Evolutionary conservation across 2,113 vertebrate species (phyloP).

Genomic region (Thryonomys swinderianus): DNA sequence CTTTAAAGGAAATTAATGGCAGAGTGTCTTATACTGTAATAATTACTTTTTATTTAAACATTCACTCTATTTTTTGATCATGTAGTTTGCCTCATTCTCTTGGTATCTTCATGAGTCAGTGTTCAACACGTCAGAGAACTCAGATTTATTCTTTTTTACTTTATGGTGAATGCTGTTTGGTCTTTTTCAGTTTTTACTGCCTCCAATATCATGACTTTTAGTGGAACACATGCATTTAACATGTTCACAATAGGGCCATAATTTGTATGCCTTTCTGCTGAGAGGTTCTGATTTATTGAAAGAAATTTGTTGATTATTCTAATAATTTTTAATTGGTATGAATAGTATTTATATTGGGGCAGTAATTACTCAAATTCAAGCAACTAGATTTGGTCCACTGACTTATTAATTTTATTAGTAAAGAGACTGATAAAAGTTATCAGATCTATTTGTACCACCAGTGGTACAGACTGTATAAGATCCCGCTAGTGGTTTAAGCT

Average conservation of each 20-base stretch:
- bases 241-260: neutral
- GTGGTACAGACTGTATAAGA: neutral
- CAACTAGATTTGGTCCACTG: neutral
- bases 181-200: conserved; percentile 26
- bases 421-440: neutral
- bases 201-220: neutral
- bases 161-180: neutral
- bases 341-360: neutral
- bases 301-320: neutral
- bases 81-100: neutral
- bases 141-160: neutral
- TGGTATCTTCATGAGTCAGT: neutral
- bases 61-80: neutral
- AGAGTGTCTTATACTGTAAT: neutral
- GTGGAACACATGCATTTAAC: neutral
- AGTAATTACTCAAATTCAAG: neutral
- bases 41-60: neutral
- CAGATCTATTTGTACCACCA: neutral
- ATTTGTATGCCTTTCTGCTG: neutral
- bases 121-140: conserved; percentile 20
- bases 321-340: neutral
- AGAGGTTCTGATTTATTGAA: neutral
- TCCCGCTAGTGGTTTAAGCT: neutral
- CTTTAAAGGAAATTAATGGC: neutral
- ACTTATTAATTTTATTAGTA: neutral